Evolutionary conservation across 1,140 invertebrate species (phyloP), one percentile per base, ranked within the genome.

Genomic region (Brachionus asplanchnoidis): DNA sequence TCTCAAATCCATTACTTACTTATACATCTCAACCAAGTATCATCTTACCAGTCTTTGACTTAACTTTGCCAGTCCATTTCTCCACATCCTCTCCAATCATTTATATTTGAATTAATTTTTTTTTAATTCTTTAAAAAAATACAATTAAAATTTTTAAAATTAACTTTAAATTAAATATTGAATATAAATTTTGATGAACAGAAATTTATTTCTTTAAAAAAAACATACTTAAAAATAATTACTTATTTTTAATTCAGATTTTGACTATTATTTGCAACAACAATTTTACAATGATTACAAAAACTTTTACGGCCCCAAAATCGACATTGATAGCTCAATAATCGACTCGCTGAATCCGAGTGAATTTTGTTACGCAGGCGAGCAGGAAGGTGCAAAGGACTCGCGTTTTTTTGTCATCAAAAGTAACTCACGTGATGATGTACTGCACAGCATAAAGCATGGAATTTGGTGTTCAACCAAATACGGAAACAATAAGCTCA

Each of bases 401-500:
- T 82, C 50, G 5, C 26, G 40, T 36, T 82, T 82, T 65, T 82
- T 65, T 65, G 79, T 82, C 9, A 82, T 82, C 17, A 82, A 82
- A 82, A 65, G 53, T 42, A 98, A 98, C 89, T 98, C 96, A 0
- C 97, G 98, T 90, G 97, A 98, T 89, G 97, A 98, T 89, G 97
- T 99, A 89, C 96, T 98, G 91, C 94, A 96, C 40, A 96, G 95
- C 85, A 99, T 98, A 88, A 98, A 98, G 90, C 98, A 98, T 90
- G 95, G 96, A 89, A 98, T 98, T 87, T 98, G 97, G 97, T 98
- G 97, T 90, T 97, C 95, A 86, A 98, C 97, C 0, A 96, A 98
- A 88, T 95, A 98, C 87, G 97, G 97, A n/a, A 99, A 99, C 89
- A 97, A 97, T 88, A 92, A 95, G 44, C 91, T 99, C 84, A 96